Conservation (phyloP, 2,797 vertebrate genomes). For the Megaceryle alcyon region DNA sequence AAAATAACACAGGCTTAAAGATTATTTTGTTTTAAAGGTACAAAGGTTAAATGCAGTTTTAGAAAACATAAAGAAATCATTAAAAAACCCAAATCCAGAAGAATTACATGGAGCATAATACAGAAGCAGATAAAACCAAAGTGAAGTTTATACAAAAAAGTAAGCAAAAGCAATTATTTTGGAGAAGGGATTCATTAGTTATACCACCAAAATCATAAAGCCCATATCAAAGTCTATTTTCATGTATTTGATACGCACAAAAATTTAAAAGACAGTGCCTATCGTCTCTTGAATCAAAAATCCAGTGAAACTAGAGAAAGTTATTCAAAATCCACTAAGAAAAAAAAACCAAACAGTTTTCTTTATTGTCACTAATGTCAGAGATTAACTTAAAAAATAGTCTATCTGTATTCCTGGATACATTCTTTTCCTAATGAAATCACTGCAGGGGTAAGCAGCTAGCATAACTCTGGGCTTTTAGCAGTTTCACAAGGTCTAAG, state of each 20-base stretch:
- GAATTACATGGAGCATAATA: not conserved
- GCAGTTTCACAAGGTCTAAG: not conserved
- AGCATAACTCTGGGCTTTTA: not conserved
- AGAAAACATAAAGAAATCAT: not conserved
- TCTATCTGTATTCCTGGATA: not conserved
- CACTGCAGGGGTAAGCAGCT: not conserved
- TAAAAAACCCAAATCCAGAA: not conserved
- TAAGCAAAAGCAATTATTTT: not conserved
- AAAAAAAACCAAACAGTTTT: not conserved
- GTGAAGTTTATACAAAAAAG: not conserved
- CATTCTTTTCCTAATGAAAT: conserved; percentile 16
- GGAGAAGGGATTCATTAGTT: not conserved
- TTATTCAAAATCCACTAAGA: not conserved
- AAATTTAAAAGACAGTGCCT: not conserved
- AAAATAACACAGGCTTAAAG: not conserved
- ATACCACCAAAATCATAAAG: not conserved
- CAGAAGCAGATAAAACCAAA: not conserved
- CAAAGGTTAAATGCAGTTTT: not conserved
- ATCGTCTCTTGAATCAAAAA: not conserved
- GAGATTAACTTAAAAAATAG: not conserved
- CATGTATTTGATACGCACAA: not conserved
- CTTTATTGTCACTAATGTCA: not conserved
- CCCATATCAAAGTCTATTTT: not conserved
- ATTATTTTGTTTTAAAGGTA: not conserved
- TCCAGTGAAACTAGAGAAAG: not conserved